phyloP scores from a whole-genome alignment of 2,113 vertebrate genomes.

The Acrocephalus kingi region DNA sequence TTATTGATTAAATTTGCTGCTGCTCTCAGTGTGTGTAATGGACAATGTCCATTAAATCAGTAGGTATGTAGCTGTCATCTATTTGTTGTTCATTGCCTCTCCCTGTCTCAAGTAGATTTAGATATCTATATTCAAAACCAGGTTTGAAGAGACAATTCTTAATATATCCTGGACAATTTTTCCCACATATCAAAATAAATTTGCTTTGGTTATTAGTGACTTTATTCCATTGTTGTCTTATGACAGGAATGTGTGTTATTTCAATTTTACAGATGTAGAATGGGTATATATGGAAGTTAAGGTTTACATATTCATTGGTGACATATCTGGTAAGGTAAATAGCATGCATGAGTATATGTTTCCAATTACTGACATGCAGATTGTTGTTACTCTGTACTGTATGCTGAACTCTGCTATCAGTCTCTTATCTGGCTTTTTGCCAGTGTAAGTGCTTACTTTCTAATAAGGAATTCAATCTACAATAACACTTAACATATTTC shows the following conservation, averaged over 20 bases:
- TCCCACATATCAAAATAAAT: neutral
- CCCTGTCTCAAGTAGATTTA: neutral
- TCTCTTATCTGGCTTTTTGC: neutral
- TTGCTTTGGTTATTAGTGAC: neutral
- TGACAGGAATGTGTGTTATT: neutral
- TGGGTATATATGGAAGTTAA: neutral
- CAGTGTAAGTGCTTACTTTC: neutral
- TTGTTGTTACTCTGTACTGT: neutral
- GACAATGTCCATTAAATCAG: neutral
- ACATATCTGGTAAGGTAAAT: neutral
- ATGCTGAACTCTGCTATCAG: neutral
- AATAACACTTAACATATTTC: neutral
- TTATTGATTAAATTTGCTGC: neutral
- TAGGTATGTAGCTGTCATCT: neutral
- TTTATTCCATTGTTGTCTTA: neutral
- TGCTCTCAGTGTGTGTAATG: neutral
- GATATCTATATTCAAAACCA: neutral
- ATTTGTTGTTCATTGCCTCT: neutral
- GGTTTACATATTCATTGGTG: neutral
- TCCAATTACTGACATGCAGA: slow-evolving; percentile 1
- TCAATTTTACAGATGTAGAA: neutral
- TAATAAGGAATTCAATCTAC: neutral
- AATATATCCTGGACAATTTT: neutral
- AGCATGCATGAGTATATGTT: neutral
- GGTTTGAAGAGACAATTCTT: neutral